These are phyloP conservation scores for Dryobotodes eremita DNA, from an alignment of 2,888 invertebrate genomes.

Conservation along the genomic window DNA sequence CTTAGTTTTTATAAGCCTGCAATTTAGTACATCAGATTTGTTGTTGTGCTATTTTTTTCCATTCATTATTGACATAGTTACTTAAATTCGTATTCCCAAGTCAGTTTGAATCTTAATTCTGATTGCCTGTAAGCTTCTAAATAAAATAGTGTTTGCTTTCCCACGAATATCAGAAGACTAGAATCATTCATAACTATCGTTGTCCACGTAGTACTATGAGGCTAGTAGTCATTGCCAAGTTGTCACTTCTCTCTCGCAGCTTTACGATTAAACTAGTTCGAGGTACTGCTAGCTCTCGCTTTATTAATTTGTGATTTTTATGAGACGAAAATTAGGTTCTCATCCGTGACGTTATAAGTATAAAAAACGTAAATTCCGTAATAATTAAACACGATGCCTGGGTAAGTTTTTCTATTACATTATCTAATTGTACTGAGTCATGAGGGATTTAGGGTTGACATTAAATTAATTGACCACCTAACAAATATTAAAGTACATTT, in stretches of 20 bases:
- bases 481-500: conserved; percentile 32
- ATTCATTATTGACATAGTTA: neutral
- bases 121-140: neutral
- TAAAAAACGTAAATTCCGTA: neutral
- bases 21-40: neutral
- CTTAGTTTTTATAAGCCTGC: neutral
- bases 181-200: conserved; percentile 57
- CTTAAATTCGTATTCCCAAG: neutral
- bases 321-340: conserved; percentile 33
- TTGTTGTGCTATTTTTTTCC: conserved; percentile 7
- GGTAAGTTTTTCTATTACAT: conserved; percentile 16
- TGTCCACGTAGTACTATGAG: conserved; percentile 57
- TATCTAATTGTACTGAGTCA: conserved; percentile 14
- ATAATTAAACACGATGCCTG: neutral
- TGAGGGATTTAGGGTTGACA: conserved; percentile 16
- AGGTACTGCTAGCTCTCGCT: conserved; percentile 27
- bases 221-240: conserved; percentile 59
- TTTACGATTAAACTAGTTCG: conserved; percentile 56
- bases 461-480: conserved; percentile 35
- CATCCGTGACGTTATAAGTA: conserved; percentile 1
- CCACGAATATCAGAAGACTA: conserved; percentile 27
- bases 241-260: conserved; percentile 57
- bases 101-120: neutral
- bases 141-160: conserved; percentile 17
- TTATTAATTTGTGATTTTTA: conserved; percentile 50